Base-by-base conservation (phyloP, 2,797 vertebrate genomes). In the Ptychobarbus kaznakovi region DNA sequence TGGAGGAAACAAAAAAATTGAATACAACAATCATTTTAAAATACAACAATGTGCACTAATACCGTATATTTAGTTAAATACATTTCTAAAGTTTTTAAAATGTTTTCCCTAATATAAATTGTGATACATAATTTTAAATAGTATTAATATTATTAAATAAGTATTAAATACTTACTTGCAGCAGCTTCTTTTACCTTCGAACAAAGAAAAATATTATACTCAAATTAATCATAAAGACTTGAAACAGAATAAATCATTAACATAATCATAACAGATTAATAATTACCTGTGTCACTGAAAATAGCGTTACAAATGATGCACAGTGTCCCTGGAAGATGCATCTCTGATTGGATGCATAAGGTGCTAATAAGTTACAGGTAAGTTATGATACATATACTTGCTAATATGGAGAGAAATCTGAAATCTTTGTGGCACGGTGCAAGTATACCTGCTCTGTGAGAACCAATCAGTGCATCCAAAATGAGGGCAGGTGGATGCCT, bases 391-490 rank as follows among this genome's bases (percentile, higher is more conserved):
- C 88, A 89, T 78, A 81, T 35, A 82, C 58, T 81, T 79, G 72
- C 44, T 35, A 66, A 85, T 79, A 83, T 89, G 86, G 78, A 73
- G 83, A 86, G 81, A 91, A 84, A 56, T 92, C 91, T 95, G 93
- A 87, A 90, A 85, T 87, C 81, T 90, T 61, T 82, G 81, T 85
- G 87, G 63, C 80, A 83, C 68, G 85, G 74, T 1, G 15, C 84
- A 83, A 56, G 89, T 87, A 94, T 86, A 94, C 92, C 88, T 92
- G 58, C 86, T 70, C 35, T 46, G 75, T 89, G 89, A 63, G 90
- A 92, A 89, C 95, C 95, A 96, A 96, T 95, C 93, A 95, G 92
- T 80, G 79, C 13, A 65, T 87, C 83, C 46, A 72, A 93, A 95
- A 94, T 35, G 88, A 94, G 94, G 93, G 91, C 93, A 93, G 89